Percentiles rank a stretch among this genome's conserved stretches.
Evolutionary conservation across 2,797 vertebrate genomes (phyloP).

Genomic region (Lagodon rhomboides): DNA sequence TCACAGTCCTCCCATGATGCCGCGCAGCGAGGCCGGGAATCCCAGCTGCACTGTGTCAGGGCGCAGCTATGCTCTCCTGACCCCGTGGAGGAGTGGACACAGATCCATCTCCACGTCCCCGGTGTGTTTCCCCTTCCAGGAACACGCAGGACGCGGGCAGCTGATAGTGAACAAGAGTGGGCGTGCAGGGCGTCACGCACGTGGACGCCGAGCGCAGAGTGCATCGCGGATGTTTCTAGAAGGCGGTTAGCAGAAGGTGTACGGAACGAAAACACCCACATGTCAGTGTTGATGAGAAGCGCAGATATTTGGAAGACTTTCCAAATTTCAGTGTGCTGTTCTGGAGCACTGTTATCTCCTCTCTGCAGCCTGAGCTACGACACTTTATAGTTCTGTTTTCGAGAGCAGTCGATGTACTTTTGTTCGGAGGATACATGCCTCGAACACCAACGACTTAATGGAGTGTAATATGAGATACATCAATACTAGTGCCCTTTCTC

Average conservation of each 20-base stretch:
- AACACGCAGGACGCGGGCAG: slow-evolving; percentile 43
- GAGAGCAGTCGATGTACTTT: slow-evolving; percentile 20
- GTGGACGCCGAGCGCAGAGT: background rate
- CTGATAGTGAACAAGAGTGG: slow-evolving; percentile 60
- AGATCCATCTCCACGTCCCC: slow-evolving; percentile 45
- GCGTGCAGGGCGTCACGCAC: slow-evolving; percentile 20
- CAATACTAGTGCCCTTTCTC: slow-evolving; percentile 13
- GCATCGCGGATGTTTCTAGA: slow-evolving; percentile 12
- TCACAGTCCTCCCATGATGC: slow-evolving; percentile 52
- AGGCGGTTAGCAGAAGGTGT: slow-evolving; percentile 45
- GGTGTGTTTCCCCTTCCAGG: slow-evolving; percentile 64
- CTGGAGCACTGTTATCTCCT: slow-evolving; percentile 59
- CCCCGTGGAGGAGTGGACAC: slow-evolving; percentile 58
- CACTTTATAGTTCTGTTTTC: slow-evolving; percentile 33
- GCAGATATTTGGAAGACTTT: slow-evolving; percentile 55
- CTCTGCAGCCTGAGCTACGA: slow-evolving; percentile 61
- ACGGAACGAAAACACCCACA: slow-evolving; percentile 51
- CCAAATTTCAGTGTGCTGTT: slow-evolving; percentile 49
- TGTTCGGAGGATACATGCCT: slow-evolving; percentile 14
- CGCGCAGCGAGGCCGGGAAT: slow-evolving; percentile 35
- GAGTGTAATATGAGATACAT: slow-evolving; percentile 32
- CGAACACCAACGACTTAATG: slow-evolving; percentile 30
- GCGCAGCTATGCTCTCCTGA: slow-evolving; percentile 61
- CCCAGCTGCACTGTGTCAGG: slow-evolving; percentile 73
- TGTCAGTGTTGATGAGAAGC: slow-evolving; percentile 53